phyloP scores from a whole-genome alignment of 2,113 vertebrate species.

The Actenoides lindsayi region DNA sequence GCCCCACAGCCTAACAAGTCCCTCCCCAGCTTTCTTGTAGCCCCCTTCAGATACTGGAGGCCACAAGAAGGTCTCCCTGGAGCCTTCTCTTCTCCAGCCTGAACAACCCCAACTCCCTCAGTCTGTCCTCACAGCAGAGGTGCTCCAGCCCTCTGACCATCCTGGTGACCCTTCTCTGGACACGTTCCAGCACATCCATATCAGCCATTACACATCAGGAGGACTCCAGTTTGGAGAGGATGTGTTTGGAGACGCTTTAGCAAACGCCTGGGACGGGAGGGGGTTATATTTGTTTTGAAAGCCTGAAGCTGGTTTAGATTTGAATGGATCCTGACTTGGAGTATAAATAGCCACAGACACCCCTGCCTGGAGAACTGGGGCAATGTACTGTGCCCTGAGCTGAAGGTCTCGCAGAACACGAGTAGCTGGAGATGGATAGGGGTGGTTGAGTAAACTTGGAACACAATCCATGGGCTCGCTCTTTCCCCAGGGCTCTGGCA shows the following conservation, averaged over 20 bases:
- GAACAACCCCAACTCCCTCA: too few relatives aligned
- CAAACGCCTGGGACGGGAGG: neutral
- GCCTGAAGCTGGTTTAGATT: neutral
- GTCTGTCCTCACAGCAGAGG: too few relatives aligned
- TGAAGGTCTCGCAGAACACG: neutral
- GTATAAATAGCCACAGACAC: neutral
- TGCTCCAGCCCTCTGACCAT: too few relatives aligned
- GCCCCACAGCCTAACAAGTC: too few relatives aligned
- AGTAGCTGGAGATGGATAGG: neutral
- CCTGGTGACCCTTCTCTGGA: too few relatives aligned
- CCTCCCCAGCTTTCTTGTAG: too few relatives aligned
- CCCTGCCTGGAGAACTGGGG: neutral
- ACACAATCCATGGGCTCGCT: neutral
- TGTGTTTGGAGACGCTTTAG: neutral
- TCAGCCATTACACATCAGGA: neutral
- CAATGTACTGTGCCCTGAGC: neutral
- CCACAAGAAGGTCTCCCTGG: too few relatives aligned
- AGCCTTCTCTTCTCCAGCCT: too few relatives aligned
- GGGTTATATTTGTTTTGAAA: neutral
- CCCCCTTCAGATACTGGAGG: too few relatives aligned
- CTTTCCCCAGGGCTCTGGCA: constrained; percentile 6
- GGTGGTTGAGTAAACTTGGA: neutral
- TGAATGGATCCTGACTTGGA: neutral
- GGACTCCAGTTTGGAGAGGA: neutral
- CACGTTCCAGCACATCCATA: too few relatives aligned